A percentile compares a stretch with the other conserved stretches of the same genome.
phyloP scores from a whole-genome alignment of 1,140 invertebrate genomes.

The Trachymyrmex septentrionalis region DNA sequence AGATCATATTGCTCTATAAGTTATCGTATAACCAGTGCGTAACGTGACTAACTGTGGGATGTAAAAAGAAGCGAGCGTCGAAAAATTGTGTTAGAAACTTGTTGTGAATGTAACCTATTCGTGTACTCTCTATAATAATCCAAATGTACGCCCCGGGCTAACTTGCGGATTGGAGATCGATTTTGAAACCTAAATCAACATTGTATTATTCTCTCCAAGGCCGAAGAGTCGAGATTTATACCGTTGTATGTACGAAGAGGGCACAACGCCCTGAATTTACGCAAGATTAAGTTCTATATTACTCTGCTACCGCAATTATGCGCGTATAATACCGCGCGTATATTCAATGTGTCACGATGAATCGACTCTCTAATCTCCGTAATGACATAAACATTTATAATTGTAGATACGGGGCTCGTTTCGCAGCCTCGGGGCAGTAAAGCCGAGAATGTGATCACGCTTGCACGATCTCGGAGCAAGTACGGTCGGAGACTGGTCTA shows the following conservation, averaged over 20 bases:
- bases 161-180: not conserved
- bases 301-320: conserved; percentile 70
- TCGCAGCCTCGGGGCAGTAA: conserved; percentile 41
- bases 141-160: conserved; percentile 45
- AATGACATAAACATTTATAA: conserved; percentile 70
- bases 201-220: conserved; percentile 65
- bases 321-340: conserved; percentile 59
- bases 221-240: conserved; percentile 68
- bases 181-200: conserved; percentile 73
- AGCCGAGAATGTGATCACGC: conserved; percentile 52
- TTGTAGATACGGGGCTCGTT: conserved; percentile 54
- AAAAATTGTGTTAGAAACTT: conserved; percentile 73
- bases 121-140: conserved; percentile 51
- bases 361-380: conserved; percentile 64
- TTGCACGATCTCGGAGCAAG: conserved; percentile 53
- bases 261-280: conserved; percentile 63
- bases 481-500: conserved; percentile 19
- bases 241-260: conserved; percentile 6
- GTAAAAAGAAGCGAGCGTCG: not conserved
- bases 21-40: not conserved
- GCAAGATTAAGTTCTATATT: conserved; percentile 72
- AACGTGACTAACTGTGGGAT: not conserved
- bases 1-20: not conserved
- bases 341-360: conserved; percentile 61
- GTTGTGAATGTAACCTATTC: conserved; percentile 31